A percentile compares a stretch with the other conserved stretches of the same genome.
Evolutionary conservation across 2,797 vertebrate species (phyloP).

Genomic region (Capromys pilorides): DNA sequence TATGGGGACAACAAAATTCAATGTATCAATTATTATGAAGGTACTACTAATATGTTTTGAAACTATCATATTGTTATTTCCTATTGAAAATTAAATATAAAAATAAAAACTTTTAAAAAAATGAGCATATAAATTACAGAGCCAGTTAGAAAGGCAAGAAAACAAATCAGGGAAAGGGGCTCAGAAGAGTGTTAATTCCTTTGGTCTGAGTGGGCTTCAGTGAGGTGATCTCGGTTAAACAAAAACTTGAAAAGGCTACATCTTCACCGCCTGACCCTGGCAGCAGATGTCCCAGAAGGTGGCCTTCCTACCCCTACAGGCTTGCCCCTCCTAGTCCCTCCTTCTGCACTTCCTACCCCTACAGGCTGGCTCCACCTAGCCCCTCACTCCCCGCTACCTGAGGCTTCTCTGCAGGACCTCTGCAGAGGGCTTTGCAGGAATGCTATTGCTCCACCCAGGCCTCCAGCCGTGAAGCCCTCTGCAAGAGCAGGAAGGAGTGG

Average conservation of each 20-base stretch:
- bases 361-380: background rate
- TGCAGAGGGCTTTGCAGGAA: rapidly evolving
- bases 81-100: too few relatives aligned
- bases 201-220: background rate
- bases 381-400: background rate
- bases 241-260: background rate
- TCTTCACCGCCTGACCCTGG: background rate
- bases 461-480: background rate
- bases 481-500: background rate
- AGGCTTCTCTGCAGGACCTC: background rate
- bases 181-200: background rate
- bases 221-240: background rate
- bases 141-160: background rate
- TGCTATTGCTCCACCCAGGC: background rate
- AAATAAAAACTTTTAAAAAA: too few relatives aligned
- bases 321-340: background rate
- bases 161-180: background rate
- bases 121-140: background rate
- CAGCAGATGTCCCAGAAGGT: background rate
- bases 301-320: background rate
- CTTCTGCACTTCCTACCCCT: background rate
- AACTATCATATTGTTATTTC: too few relatives aligned
- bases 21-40: too few relatives aligned
- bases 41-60: too few relatives aligned
- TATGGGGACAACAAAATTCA: too few relatives aligned